Base-by-base conservation (phyloP, 2,888 invertebrate genomes). In the Perdita meconis region DNA sequence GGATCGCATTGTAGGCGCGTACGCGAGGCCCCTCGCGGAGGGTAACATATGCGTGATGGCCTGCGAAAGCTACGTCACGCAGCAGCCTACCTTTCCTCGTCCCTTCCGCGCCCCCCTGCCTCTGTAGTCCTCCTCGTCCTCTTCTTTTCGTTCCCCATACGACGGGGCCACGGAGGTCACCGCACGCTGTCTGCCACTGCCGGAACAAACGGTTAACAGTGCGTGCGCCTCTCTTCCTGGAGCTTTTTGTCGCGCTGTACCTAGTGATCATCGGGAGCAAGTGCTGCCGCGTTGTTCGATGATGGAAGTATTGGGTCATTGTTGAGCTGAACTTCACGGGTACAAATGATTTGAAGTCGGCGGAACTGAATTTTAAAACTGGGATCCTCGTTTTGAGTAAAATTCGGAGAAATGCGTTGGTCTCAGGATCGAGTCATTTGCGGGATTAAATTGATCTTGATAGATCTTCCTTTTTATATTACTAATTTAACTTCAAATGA, bases 11-110 rank as follows among this genome's bases (percentile, higher is more conserved):
- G 82, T 84, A 69, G 72, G 70, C 78, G 75, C 78, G 82, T 81
- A 79, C 67, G n/a, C n/a, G 19, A 69, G 77, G 75, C 82, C 69
- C 81, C 78, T 76, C 68, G 75, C 78, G 71, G 81, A 74, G 80
- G 83, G 86, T 83, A 88, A 89, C 90, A 90, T 90, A 87, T 91
- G 91, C 89, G 86, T 89, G 91, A 91, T 88, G 89, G 88, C 83
- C 83, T 87, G 83, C 87, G 86, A 89, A 85, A 90, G 90, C 87
- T 88, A 87, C 89, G 90, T 90, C 90, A 89, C 87, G 89, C 86
- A 88, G 85, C 78, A 86, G 89, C 88, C 88, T 89, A 86, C 73
- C 77, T 80, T 60, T 63, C 59, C 69, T 69, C 66, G 60, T 86
- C 83, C 78, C 80, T 85, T 80, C 81, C n/a, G 10, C 66, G 60